These are phyloP conservation scores for Drosophila pegasa DNA, from an alignment of 2,888 invertebrate species.

Conservation along the genomic window DNA sequence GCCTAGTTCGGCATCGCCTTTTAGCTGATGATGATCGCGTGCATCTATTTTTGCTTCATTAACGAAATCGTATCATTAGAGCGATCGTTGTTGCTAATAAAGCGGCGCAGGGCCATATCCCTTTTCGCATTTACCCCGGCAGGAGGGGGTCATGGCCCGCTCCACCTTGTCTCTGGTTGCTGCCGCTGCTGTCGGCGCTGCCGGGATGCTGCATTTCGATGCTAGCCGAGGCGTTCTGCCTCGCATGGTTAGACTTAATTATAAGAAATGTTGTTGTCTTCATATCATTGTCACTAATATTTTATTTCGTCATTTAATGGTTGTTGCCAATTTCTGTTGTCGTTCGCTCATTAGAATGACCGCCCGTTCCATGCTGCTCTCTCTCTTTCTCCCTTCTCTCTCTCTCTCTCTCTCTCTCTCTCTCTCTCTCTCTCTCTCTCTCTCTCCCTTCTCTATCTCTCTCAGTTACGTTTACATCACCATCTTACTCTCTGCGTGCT, in stretches of 20 bases:
- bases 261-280: constrained; percentile 76
- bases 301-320: constrained; percentile 70
- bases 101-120: constrained; percentile 56
- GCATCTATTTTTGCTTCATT: constrained; percentile 80
- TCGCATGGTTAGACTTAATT: constrained; percentile 83
- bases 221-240: constrained; percentile 76
- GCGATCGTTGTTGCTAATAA: constrained; percentile 75
- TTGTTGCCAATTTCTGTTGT: constrained; percentile 74
- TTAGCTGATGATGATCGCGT: constrained; percentile 54
- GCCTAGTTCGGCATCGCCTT: constrained; percentile 43
- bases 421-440: neutral
- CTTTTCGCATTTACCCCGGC: constrained; percentile 36
- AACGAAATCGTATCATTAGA: constrained; percentile 74
- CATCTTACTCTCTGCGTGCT: constrained; percentile 20
- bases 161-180: constrained; percentile 37
- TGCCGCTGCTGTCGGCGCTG: constrained; percentile 35
- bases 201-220: constrained; percentile 73
- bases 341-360: constrained; percentile 70
- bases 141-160: constrained; percentile 29
- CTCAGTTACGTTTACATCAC: constrained; percentile 13
- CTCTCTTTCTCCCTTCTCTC: neutral
- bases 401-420: neutral
- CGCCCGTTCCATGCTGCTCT: constrained; percentile 31
- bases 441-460: neutral
- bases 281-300: constrained; percentile 77